These are phyloP conservation scores for Bothrops jararaca DNA, from an alignment of 2,113 vertebrate species.

Conservation along the genomic window DNA sequence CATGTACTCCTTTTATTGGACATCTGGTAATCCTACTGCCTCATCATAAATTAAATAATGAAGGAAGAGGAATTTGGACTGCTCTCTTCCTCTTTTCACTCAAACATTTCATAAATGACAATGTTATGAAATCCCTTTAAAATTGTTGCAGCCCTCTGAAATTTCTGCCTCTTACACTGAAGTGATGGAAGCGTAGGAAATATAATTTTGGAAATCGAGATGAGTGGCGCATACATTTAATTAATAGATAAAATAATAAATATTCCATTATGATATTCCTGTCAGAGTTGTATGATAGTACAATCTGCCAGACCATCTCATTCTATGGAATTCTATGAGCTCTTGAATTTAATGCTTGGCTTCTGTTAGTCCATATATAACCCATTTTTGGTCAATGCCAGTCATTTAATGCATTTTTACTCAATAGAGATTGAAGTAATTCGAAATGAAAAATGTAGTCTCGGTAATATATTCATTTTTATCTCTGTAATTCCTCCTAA, in stretches of 20 bases:
- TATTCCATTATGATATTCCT: background rate
- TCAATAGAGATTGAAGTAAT: background rate
- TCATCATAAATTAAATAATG: background rate
- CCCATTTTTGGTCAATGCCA: background rate
- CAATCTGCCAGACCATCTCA: background rate
- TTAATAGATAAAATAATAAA: background rate
- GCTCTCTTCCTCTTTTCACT: background rate
- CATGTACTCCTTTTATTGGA: background rate
- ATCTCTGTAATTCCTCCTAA: background rate
- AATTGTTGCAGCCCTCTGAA: background rate
- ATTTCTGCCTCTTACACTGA: background rate
- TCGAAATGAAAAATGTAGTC: background rate
- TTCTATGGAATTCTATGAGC: background rate
- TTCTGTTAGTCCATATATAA: background rate
- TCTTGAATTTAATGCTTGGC: background rate
- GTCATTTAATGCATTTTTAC: background rate
- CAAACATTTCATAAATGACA: background rate
- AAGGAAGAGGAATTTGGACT: background rate
- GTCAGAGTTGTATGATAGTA: background rate
- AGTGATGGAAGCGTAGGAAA: background rate
- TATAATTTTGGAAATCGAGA: background rate
- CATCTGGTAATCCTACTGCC: background rate
- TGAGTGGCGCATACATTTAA: background rate
- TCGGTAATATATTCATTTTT: background rate
- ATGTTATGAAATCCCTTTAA: background rate